Percentiles rank a stretch among this genome's conserved stretches.
Evolutionary conservation across 2,888 invertebrate genomes (phyloP).

Genomic region (Rapana venosa): DNA sequence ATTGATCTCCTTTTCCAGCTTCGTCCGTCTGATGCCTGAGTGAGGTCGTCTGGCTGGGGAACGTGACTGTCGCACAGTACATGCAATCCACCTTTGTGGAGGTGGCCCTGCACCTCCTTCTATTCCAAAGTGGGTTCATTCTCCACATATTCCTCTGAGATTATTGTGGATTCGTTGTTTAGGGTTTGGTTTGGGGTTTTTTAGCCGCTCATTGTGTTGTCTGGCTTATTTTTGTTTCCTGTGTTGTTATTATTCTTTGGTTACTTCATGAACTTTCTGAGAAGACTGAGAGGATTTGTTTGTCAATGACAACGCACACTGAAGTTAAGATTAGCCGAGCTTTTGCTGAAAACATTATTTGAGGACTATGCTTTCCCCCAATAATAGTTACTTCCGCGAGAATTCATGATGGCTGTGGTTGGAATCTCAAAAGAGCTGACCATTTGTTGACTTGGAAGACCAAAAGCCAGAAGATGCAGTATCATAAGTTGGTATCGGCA

Average conservation of each 20-base stretch:
- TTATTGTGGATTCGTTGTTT: background rate
- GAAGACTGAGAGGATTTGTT: too few relatives aligned
- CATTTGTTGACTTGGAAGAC: too few relatives aligned
- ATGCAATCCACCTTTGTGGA: background rate
- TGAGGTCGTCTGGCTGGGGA: background rate
- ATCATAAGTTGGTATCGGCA: too few relatives aligned
- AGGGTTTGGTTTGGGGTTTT: background rate
- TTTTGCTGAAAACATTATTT: too few relatives aligned
- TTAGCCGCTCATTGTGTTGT: background rate
- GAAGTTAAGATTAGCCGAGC: too few relatives aligned
- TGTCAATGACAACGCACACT: too few relatives aligned
- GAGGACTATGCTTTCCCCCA: too few relatives aligned
- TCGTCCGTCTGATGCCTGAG: constrained; percentile 62
- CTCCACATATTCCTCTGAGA: too few relatives aligned
- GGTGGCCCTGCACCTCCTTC: background rate
- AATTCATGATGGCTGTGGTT: too few relatives aligned
- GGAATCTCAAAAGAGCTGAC: too few relatives aligned
- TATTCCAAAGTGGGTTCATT: background rate
- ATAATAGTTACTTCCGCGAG: too few relatives aligned
- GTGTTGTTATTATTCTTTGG: background rate
- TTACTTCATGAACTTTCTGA: background rate
- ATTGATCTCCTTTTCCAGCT: constrained; percentile 81
- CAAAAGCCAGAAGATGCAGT: too few relatives aligned
- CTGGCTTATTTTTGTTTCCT: background rate
- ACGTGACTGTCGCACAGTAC: background rate